Conservation (phyloP, 2,113 vertebrate genomes). For the Peromyscus polionotus region DNA sequence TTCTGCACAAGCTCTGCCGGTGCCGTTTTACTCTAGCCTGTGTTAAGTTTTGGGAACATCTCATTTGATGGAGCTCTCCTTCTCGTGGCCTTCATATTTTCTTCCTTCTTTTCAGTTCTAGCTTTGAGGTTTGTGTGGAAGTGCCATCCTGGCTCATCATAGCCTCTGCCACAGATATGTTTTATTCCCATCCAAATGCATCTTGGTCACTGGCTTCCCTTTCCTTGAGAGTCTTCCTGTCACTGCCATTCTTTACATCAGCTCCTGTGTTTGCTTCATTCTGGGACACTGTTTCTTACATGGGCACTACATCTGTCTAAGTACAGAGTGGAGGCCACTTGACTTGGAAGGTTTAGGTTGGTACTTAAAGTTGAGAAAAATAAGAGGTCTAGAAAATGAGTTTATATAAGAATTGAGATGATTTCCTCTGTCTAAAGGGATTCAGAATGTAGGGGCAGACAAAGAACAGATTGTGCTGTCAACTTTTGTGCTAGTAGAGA, state of each 20-base stretch:
- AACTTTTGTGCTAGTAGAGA: neutral
- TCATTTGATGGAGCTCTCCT: neutral
- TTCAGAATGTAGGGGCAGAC: neutral
- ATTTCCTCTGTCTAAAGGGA: neutral
- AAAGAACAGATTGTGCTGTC: neutral
- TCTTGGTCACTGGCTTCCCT: neutral
- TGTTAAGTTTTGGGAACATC: neutral
- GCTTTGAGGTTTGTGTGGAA: slow-evolving; percentile 16
- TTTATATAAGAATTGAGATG: neutral
- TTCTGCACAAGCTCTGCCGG: neutral
- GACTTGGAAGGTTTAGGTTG: neutral
- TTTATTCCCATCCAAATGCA: neutral
- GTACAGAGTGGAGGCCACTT: neutral
- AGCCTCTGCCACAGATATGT: neutral
- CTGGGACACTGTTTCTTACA: neutral
- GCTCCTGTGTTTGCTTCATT: neutral
- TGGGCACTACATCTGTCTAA: neutral
- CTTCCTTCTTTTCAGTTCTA: neutral
- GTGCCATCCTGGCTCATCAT: neutral
- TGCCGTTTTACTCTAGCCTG: neutral
- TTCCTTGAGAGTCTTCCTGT: neutral
- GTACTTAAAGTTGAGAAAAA: neutral
- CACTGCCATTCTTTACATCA: neutral
- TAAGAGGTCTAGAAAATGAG: neutral
- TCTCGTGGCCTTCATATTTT: neutral